Percentiles rank a stretch among this genome's conserved stretches.
These are phyloP conservation scores for Zaprionus gabonicus DNA, from an alignment of 1,140 invertebrate species.

Conservation along the genomic window DNA sequence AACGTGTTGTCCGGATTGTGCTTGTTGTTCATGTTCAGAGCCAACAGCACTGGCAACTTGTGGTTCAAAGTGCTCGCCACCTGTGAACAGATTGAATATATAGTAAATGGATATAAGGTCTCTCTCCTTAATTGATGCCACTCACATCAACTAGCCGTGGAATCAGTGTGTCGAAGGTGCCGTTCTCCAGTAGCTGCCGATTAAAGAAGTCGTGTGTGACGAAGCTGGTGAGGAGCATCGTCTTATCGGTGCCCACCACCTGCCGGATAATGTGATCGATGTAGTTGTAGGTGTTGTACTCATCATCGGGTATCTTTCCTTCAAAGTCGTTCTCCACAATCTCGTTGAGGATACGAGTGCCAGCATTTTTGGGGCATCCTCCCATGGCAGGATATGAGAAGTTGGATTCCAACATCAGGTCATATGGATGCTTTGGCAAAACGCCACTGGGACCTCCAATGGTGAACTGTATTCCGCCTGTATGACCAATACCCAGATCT, in stretches of 20 bases:
- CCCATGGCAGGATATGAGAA: slow-evolving; percentile 80
- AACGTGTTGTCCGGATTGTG: slow-evolving; percentile 78
- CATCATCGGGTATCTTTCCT: slow-evolving; percentile 77
- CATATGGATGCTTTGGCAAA: slow-evolving; percentile 77
- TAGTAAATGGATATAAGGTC: background rate
- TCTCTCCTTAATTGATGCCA: background rate
- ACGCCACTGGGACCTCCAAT: slow-evolving; percentile 80
- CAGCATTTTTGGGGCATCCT: slow-evolving; percentile 78
- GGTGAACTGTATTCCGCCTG: slow-evolving; percentile 82
- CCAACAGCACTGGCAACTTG: slow-evolving; percentile 77
- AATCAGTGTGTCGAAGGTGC: slow-evolving; percentile 73
- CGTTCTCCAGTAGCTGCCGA: slow-evolving; percentile 75
- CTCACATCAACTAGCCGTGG: slow-evolving; percentile 79
- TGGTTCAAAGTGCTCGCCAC: slow-evolving; percentile 80
- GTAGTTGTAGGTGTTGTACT: slow-evolving; percentile 72
- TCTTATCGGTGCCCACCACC: slow-evolving; percentile 77
- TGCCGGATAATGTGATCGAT: slow-evolving; percentile 78
- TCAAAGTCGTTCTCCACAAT: slow-evolving; percentile 82
- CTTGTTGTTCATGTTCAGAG: slow-evolving; percentile 82
- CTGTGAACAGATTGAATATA: slow-evolving; percentile 31
- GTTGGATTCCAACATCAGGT: slow-evolving; percentile 77
- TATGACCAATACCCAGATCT: slow-evolving; percentile 75
- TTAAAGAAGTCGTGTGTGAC: slow-evolving; percentile 81
- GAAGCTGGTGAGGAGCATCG: slow-evolving; percentile 80
- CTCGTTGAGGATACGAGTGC: slow-evolving; percentile 73